Percentiles rank a stretch among this genome's conserved stretches.
Conservation (phyloP, 2,113 vertebrate species). For the Gasterosteus aculeatus region DNA sequence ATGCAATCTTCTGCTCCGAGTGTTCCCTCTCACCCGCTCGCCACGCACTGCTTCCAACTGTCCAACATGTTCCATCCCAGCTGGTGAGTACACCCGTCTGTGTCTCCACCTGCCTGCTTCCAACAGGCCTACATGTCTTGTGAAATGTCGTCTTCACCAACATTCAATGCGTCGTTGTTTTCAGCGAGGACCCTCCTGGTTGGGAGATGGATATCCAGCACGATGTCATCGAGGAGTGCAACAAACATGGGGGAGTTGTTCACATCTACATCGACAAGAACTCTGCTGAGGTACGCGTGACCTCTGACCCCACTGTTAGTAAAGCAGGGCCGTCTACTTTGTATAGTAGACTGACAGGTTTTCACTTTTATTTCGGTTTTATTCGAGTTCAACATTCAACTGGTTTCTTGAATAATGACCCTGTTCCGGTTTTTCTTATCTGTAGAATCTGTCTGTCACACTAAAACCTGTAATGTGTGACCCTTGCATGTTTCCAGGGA, state of each 20-base stretch:
- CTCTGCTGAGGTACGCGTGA: conserved; percentile 88
- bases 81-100: conserved; percentile 78
- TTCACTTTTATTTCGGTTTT: not conserved
- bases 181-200: conserved; percentile 90
- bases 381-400: no score
- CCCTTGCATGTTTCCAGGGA: conserved; percentile 79
- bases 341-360: not conserved
- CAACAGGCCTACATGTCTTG: conserved; percentile 82
- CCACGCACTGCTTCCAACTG: conserved; percentile 97
- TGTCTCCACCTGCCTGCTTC: conserved; percentile 27
- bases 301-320: not conserved
- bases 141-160: not conserved
- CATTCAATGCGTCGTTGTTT: conserved; percentile 2
- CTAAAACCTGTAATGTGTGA: not conserved
- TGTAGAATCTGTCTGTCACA: not conserved
- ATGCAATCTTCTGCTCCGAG: conserved; percentile 72
- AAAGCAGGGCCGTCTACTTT: not conserved
- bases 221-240: conserved; percentile 97
- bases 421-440: not conserved
- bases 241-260: conserved; percentile 96
- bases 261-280: conserved; percentile 98
- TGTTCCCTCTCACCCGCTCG: conserved; percentile 88
- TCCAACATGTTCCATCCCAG: conserved; percentile 97
- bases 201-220: conserved; percentile 97
- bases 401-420: not conserved